phyloP scores from a whole-genome alignment of 2,113 vertebrate species.

The Falco punctatus region DNA sequence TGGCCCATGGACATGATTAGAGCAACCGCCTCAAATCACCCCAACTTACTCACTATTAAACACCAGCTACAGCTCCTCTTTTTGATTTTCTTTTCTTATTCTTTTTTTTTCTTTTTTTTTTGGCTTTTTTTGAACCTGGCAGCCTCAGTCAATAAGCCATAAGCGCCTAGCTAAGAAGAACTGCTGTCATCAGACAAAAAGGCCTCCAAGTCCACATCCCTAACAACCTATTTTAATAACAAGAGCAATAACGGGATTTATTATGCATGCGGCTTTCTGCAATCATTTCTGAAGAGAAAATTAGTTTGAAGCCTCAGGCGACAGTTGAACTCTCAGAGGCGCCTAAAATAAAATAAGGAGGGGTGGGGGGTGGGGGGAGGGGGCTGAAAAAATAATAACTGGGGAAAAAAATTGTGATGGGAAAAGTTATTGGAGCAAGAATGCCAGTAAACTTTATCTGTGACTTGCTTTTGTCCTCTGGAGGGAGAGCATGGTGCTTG shows the following conservation, averaged over 20 bases:
- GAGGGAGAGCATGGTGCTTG: background rate
- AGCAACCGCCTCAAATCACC: constrained; percentile 46
- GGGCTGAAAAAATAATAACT: constrained; percentile 60
- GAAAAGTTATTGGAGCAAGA: constrained; percentile 62
- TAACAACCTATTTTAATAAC: constrained; percentile 81
- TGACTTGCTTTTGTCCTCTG: background rate
- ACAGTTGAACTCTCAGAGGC: constrained; percentile 82
- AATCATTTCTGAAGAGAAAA: constrained; percentile 82
- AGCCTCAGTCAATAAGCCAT: constrained; percentile 67
- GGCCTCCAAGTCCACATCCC: constrained; percentile 69
- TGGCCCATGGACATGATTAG: constrained; percentile 46
- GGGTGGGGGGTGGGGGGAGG: background rate
- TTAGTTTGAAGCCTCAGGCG: constrained; percentile 82
- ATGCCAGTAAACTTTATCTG: constrained; percentile 13
- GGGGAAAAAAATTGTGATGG: constrained; percentile 33
- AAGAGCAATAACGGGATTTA: constrained; percentile 82
- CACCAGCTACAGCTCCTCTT: constrained; percentile 37
- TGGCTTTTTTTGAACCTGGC: constrained; percentile 25
- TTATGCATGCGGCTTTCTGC: constrained; percentile 81
- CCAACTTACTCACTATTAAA: constrained; percentile 60
- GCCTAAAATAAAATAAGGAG: constrained; percentile 77
- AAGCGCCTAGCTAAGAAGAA: constrained; percentile 68
- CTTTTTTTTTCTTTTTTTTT: background rate
- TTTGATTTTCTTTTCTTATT: constrained; percentile 42
- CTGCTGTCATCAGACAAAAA: constrained; percentile 69